Evolutionary conservation across 2,797 vertebrate species (phyloP).

Genomic region (Mareca strepera): DNA sequence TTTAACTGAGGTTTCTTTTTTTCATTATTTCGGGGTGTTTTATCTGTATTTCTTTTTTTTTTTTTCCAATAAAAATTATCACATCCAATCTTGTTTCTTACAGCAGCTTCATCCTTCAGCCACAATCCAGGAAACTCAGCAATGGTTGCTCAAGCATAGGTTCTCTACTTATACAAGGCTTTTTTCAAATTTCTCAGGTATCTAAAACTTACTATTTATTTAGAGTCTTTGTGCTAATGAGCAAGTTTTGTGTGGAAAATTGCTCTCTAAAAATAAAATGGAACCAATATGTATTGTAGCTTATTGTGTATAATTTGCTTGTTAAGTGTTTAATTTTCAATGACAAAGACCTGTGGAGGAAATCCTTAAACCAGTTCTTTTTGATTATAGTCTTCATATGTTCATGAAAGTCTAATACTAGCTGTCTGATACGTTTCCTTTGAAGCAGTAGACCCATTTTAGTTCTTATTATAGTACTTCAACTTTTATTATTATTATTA

Average conservation of each 20-base stretch:
- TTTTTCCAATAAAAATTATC: background rate
- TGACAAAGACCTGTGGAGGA: background rate
- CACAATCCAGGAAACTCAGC: constrained; percentile 91
- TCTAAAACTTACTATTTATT: background rate
- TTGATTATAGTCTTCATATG: background rate
- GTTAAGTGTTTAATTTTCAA: background rate
- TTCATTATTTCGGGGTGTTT: background rate
- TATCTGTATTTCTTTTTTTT: background rate
- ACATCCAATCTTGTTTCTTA: background rate
- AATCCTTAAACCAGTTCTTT: background rate
- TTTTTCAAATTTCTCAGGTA: constrained; percentile 96
- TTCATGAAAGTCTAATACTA: background rate
- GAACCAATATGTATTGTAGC: background rate
- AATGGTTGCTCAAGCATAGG: constrained; percentile 92
- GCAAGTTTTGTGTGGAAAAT: background rate
- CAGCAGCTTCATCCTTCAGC: constrained; percentile 91
- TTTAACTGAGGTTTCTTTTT: background rate
- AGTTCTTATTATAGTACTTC: background rate
- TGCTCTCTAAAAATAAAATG: background rate
- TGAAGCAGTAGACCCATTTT: background rate
- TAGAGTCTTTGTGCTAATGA: background rate
- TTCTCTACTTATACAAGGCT: constrained; percentile 89
- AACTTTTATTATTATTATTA: background rate
- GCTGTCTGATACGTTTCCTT: background rate
- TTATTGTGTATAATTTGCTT: background rate